These are phyloP conservation scores for Pempheris klunzingeri DNA, from an alignment of 2,797 vertebrate genomes.

Conservation along the genomic window DNA sequence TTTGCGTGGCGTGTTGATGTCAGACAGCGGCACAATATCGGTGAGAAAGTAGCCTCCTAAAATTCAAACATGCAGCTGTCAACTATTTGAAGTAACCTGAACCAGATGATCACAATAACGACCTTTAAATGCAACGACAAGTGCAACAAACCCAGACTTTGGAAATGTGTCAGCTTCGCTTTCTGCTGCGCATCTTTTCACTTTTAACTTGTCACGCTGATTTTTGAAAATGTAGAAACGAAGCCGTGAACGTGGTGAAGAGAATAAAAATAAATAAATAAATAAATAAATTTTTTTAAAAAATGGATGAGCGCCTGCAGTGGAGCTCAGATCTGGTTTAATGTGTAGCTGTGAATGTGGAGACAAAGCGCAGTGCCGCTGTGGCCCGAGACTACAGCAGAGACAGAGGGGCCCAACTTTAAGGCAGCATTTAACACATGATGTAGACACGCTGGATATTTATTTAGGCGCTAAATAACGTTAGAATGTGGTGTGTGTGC, in stretches of 20 bases:
- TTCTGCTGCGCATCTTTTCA: neutral
- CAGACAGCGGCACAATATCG: neutral
- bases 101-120: neutral
- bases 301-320: neutral
- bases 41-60: neutral
- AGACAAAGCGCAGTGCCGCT: slow-evolving; percentile 19
- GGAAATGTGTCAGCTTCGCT: neutral
- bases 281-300: too few relatives aligned
- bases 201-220: slow-evolving; percentile 8
- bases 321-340: slow-evolving; percentile 12
- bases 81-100: neutral
- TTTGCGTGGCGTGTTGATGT: slow-evolving; percentile 1
- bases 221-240: slow-evolving; percentile 17
- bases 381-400: slow-evolving; percentile 3
- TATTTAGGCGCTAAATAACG: neutral
- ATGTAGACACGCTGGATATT: neutral
- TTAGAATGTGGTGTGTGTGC: slow-evolving; percentile 3
- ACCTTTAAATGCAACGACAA: too few relatives aligned
- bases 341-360: neutral
- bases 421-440: neutral
- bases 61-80: neutral
- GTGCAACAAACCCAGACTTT: neutral
- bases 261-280: too few relatives aligned
- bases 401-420: slow-evolving; percentile 17
- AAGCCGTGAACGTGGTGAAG: slow-evolving; percentile 12